Percentiles rank a stretch among this genome's conserved stretches.
Evolutionary conservation across 2,113 vertebrate genomes (phyloP).

Genomic region (Catharus minimus): DNA sequence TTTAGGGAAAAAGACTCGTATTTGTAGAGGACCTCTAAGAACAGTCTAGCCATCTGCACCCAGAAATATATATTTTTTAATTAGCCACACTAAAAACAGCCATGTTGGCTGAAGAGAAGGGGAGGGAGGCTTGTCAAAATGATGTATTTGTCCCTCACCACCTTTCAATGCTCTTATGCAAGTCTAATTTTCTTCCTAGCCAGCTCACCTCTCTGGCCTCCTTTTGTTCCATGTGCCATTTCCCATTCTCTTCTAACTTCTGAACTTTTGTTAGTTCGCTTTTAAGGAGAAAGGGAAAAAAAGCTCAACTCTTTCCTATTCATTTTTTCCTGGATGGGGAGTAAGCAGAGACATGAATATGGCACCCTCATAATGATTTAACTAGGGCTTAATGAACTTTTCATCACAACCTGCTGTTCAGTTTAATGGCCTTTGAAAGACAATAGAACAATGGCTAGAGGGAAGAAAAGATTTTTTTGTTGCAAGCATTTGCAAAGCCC

Average conservation of each 20-base stretch:
- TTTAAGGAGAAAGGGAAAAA: slow-evolving; percentile 41
- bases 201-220: slow-evolving; percentile 58
- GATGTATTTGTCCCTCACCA: slow-evolving; percentile 43
- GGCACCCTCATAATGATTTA: slow-evolving; percentile 94
- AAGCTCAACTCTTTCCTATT: slow-evolving; percentile 51
- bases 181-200: slow-evolving; percentile 58
- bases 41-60: slow-evolving; percentile 18
- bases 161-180: slow-evolving; percentile 36
- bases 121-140: slow-evolving; percentile 39
- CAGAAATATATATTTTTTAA: slow-evolving; percentile 47
- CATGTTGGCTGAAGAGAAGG: slow-evolving; percentile 15
- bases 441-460: slow-evolving; percentile 89
- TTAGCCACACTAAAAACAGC: slow-evolving; percentile 55
- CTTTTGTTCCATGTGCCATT: slow-evolving; percentile 49
- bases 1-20: neutral
- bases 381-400: slow-evolving; percentile 96
- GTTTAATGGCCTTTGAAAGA: slow-evolving; percentile 96
- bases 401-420: slow-evolving; percentile 98
- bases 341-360: slow-evolving; percentile 84
- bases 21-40: slow-evolving; percentile 20
- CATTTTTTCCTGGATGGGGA: slow-evolving; percentile 54
- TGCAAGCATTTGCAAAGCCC: slow-evolving; percentile 75
- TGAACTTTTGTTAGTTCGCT: slow-evolving; percentile 64
- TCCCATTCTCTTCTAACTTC: slow-evolving; percentile 67
- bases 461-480: slow-evolving; percentile 84